Evolutionary conservation across 2,888 invertebrate species (phyloP).

Genomic region (Aphrophora alni): DNA sequence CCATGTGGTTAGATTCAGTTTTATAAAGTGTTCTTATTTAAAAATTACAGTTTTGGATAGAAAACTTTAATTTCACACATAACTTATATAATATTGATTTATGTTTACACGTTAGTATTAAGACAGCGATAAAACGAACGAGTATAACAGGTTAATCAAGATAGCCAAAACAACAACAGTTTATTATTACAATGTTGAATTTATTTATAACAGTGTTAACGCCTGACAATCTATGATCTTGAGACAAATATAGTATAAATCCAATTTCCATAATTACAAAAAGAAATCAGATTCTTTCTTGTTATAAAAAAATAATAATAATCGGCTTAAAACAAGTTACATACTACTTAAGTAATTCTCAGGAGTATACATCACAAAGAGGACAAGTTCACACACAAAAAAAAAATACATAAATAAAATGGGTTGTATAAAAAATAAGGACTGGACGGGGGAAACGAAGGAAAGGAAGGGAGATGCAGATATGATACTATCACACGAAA

Average conservation of each 20-base stretch:
- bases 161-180: background rate
- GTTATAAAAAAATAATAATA: slow-evolving; percentile 22
- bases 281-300: background rate
- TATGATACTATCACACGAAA: slow-evolving; percentile 26
- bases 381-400: slow-evolving; percentile 18
- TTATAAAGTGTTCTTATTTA: too few species aligned
- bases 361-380: slow-evolving; percentile 21
- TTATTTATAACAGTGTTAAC: slow-evolving; percentile 29
- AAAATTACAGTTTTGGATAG: too few species aligned
- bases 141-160: background rate
- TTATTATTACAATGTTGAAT: slow-evolving; percentile 36
- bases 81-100: too few species aligned
- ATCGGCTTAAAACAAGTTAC: slow-evolving; percentile 14
- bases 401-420: background rate
- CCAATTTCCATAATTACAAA: background rate
- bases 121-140: too few species aligned
- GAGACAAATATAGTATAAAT: background rate
- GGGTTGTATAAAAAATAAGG: background rate
- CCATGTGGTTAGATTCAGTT: too few species aligned
- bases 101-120: too few species aligned
- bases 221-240: slow-evolving; percentile 21
- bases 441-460: background rate
- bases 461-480: background rate
- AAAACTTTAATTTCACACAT: too few species aligned
- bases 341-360: slow-evolving; percentile 28